Evolutionary conservation across 2,797 vertebrate species (phyloP), one percentile per base, ranked within the genome.

Genomic region (Tokudaia muenninki): DNA sequence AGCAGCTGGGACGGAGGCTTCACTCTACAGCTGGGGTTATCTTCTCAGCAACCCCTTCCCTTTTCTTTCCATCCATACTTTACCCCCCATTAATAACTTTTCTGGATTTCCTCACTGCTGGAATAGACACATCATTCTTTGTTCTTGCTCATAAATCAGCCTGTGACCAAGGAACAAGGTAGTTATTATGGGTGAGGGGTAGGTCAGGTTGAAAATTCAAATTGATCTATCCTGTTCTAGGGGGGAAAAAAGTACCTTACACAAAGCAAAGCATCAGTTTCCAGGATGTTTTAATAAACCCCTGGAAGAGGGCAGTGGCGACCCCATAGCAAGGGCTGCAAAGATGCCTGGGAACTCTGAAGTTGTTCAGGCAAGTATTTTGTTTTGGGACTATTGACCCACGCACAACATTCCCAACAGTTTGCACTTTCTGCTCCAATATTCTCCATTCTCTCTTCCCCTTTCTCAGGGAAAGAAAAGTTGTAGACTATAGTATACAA

Each of bases 121-220:
- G 97, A 98, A 98, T 95, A 98, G 98, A 98, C 98, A 98, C 97
- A 98, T 98, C 97, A 96, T 0, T 94, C 98, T 98, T 98, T 98
- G 98, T 98, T 98, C 98, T 98, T 98, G 97, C 97, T 98, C 98
- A 96, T 98, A 98, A 98, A 98, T 98, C 98, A 98, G 95, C 63
- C 92, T 94, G 97, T 98, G 98, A 98, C 98, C 97, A 97, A 98
- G 97, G 87, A 98, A 98, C 97, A 98, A 98, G 98, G 98, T 98
- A 98, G 98, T 98, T 98, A 98, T 97, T 96, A 98, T 89, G 97
- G 98, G 98, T 98, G 98, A 98, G 84, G 79, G 97, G 97, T 98
- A 98, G 98, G 98, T 98, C 98, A 98, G 96, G 97, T 98, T 95
- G 97, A 98, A 98, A 98, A 98, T 86, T 95, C 94, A 98, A 98